Percentiles rank a stretch among this genome's conserved stretches.
phyloP scores from a whole-genome alignment of 2,888 invertebrate species.

The Drosophila robusta region DNA sequence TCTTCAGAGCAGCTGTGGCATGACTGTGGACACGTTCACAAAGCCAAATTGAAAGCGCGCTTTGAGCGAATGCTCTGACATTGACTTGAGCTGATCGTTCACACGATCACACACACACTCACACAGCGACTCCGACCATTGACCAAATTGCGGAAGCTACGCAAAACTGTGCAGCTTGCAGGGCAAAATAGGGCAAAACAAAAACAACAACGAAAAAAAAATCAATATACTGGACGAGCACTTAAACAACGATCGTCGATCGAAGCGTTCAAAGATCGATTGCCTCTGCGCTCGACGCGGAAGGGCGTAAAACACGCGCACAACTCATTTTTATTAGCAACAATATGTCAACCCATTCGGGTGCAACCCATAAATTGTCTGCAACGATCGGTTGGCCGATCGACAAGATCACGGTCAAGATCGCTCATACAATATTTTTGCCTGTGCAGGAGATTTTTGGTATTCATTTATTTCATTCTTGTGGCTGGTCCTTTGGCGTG shows the following conservation, averaged over 20 bases:
- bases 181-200: slow-evolving; percentile 24
- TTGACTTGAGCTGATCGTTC: slow-evolving; percentile 69
- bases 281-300: slow-evolving; percentile 32
- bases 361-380: slow-evolving; percentile 16
- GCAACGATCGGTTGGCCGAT: slow-evolving; percentile 6
- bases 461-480: slow-evolving; percentile 12
- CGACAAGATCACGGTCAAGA: neutral
- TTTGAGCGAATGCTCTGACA: slow-evolving; percentile 51
- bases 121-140: slow-evolving; percentile 40
- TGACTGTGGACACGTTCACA: slow-evolving; percentile 73
- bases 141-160: slow-evolving; percentile 61
- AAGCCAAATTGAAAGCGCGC: slow-evolving; percentile 63
- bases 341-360: slow-evolving; percentile 43
- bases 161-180: slow-evolving; percentile 34
- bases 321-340: slow-evolving; percentile 41
- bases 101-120: slow-evolving; percentile 49
- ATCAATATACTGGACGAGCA: neutral
- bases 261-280: slow-evolving; percentile 19
- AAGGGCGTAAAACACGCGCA: slow-evolving; percentile 25
- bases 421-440: slow-evolving; percentile 1
- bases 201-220: neutral
- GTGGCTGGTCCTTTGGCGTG: neutral
- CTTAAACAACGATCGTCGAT: slow-evolving; percentile 2
- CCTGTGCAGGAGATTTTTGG: slow-evolving; percentile 1
- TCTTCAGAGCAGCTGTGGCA: slow-evolving; percentile 53